Evolutionary conservation across 2,888 invertebrate species (phyloP), one percentile per base, ranked within the genome.

Genomic region (Opisthograptis luteolata): DNA sequence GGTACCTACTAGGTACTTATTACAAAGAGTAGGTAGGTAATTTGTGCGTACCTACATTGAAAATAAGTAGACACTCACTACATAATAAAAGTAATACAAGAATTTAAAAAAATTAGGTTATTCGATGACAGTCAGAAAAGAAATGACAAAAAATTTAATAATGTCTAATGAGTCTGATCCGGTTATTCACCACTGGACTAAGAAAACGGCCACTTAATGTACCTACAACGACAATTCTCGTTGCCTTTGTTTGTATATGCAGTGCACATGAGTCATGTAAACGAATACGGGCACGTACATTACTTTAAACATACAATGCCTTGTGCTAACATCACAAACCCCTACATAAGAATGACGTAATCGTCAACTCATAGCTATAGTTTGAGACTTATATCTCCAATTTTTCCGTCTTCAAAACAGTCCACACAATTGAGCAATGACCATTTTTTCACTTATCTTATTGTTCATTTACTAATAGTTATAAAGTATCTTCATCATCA

Each of bases 241-340:
- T 34, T 10, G 9, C 12, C 30, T 45, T 45, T 31, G 45, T 45
- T n/a, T n/a, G n/a, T n/a, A n/a, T n/a, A 37, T 37, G 45, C 45
- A 45, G 15, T 24, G 45, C 30, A n/a, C n/a, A 22, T 36, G 37
- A 30, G 30, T 10, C 30, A 4, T 14, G 30, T 28, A 20, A 28
- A 31, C 24, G 9, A 22, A 35, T 35, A 32, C 41, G 35, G 41
- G 24, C 47, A 47, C 32, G 39, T 39, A 19, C 14, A 28, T n/a
- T n/a, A n/a, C 14, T 9, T 12, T 36, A 37, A 24, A 37, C 24
- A 34, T 1, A 14, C 37, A 27, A 43, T 43, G 43, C 35, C 17
- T 22, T 14, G 15, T 19, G 20, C 12, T 27, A 19, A 36, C 19
- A 31, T 42, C 15, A 20, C 2, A 35, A 31, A n/a, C n/a, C n/a